phyloP scores from a whole-genome alignment of 2,113 vertebrate species.

The Jaculus jaculus region DNA sequence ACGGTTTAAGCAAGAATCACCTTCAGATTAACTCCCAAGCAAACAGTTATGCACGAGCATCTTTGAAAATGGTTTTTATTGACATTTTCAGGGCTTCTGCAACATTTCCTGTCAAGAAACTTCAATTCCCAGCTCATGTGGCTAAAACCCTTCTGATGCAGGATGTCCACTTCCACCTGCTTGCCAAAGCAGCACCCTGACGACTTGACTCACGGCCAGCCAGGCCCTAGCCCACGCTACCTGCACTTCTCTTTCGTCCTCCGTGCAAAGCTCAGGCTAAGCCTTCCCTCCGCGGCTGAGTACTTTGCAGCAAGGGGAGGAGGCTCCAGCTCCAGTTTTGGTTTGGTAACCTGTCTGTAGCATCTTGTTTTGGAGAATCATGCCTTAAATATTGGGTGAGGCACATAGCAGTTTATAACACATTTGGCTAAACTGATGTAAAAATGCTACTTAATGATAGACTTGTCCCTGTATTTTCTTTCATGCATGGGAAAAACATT shows the following conservation, averaged over 20 bases:
- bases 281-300: background rate
- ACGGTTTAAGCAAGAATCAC: background rate
- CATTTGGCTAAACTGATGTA: background rate
- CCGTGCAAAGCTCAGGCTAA: background rate
- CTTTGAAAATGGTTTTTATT: constrained; percentile 79
- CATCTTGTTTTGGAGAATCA: background rate
- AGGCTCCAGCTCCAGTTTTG: background rate
- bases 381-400: background rate
- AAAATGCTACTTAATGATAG: too few relatives aligned
- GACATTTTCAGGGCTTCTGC: constrained; percentile 64
- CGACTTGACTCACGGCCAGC: background rate
- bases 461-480: background rate
- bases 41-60: constrained; percentile 43
- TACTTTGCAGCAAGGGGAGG: background rate
- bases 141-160: background rate
- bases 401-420: background rate
- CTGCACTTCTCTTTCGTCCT: background rate
- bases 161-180: background rate
- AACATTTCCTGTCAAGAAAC: constrained; percentile 48
- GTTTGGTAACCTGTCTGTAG: background rate
- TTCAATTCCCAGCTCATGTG: background rate
- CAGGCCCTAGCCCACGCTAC: background rate
- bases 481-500: too few relatives aligned
- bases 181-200: background rate
- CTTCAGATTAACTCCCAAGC: constrained; percentile 40